Conservation (phyloP, 1,140 invertebrate genomes). For the Formica selysi region DNA sequence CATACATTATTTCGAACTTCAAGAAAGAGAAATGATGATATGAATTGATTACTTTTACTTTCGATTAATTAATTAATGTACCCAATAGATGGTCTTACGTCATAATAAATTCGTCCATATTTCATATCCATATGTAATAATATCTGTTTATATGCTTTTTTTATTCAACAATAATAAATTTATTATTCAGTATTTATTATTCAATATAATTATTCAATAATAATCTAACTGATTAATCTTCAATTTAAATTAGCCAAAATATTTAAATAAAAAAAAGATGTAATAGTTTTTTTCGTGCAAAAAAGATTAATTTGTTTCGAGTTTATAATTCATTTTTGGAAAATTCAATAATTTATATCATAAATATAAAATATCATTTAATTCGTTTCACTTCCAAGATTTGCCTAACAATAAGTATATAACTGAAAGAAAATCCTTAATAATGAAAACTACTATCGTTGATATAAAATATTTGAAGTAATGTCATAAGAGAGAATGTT, state of each 20-base stretch:
- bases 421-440: neutral
- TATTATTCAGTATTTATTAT: no score
- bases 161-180: no score
- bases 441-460: neutral
- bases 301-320: neutral
- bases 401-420: neutral
- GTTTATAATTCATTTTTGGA: neutral
- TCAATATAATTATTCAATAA: neutral
- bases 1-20: slow-evolving; percentile 7
- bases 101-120: neutral
- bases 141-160: no score
- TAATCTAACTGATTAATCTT: neutral
- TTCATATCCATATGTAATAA: neutral
- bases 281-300: neutral
- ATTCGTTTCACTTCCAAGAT: neutral
- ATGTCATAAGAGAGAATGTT: neutral
- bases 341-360: neutral
- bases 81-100: neutral
- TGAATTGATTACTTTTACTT: neutral
- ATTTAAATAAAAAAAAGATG: neutral
- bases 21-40: slow-evolving; percentile 12
- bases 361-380: neutral
- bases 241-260: neutral
- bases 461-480: neutral
- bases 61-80: slow-evolving; percentile 25